Base-by-base conservation (phyloP, 2,888 invertebrate species). In the Acholoe squamosa region DNA sequence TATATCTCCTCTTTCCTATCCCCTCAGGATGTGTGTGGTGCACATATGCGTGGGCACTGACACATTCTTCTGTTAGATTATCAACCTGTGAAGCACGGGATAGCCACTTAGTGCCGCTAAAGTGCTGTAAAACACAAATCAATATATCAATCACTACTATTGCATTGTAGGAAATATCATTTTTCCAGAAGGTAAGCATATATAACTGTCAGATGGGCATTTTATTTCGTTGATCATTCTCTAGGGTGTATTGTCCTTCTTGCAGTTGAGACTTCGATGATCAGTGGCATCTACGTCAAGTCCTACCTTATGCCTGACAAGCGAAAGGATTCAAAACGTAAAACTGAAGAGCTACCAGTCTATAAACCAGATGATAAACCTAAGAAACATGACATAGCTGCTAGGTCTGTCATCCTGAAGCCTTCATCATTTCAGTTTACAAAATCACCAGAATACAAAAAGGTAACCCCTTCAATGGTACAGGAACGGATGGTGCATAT, bases 261-360 rank as follows among this genome's bases (percentile, higher is more conserved):
- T 92, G 28, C 93, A 95, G 95, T 94, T 34, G 93, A 94, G 61
- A 94, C 93, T 7, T 95, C 95, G 0, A 95, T 94, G 94, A 95
- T 95, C 89, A 93, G 93, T 91, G 93, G 94, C 12, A 93, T 95
- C 43, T 95, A 94, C 92, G 94, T 95, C 25, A 93, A 94, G 91
- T 93, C 93, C 71, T 94, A 94, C 93, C 92, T 95, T 19, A 93
- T 93, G 76, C 95, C 95, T 0, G 94, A 95, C 91, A 93, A 93
- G 76, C 92, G 93, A 84, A 94, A 93, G 90, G 93, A 94, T 71
- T 93, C 93, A 10, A 94, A 94, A 84, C 92, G 95, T n/a, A 94
- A 94, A 90, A 95, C 95, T 25, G 95, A 95, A 90, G 94, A 94
- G 43, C 91, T 95, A 0, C 91, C 92, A 34, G 93, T 95, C 22